Evolutionary conservation across 2,888 invertebrate genomes (phyloP), one percentile per base, ranked within the genome.

Genomic region (Coleophora deauratella): DNA sequence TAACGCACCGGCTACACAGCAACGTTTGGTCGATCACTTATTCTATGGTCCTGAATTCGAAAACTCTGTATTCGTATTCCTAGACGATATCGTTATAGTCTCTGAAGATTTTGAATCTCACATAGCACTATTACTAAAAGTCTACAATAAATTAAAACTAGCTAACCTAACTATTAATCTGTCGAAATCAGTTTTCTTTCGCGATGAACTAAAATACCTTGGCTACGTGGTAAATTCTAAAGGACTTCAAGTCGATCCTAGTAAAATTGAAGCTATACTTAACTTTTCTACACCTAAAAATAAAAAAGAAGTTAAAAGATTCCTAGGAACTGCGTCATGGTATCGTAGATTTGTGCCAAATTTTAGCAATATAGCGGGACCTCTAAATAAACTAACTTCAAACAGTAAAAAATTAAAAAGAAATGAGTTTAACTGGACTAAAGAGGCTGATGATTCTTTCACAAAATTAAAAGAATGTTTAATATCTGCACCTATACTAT

Each of bases 241-340:
- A 54, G 56, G 59, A 7, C 32, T 61, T 2, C 50, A 45, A 7
- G 47, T 55, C 1, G 55, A 61, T 32, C 57, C 57, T 8, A 51
- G 43, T 9, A 57, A 61, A 28, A 28, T 28, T 9, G 7, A 9
- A 8, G 28, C 28, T 28, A 28, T 28, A 8, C 9, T 28, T 6
- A 9, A 28, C 6, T 28, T 28, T 9, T 28, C 28, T 9, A 6
- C 28, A 8, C 28, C 28, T 9, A 8, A 8, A 8, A 28, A 8
- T 8, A 9, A 55, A 54, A 13, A 53, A 55, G 1, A 15, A n/a
- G n/a, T 57, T 1, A 52, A 46, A 35, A 37, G 51, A 0, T 58
- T 58, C n/a, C 34, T 55, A 0, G 55, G 55, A 1, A 52, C 52
- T 0, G 50, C 52, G 0, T 39, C 51, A 2, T 57, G 54, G 55